phyloP scores from a whole-genome alignment of 1,140 invertebrate species.

The Drosophila setifemur region DNA sequence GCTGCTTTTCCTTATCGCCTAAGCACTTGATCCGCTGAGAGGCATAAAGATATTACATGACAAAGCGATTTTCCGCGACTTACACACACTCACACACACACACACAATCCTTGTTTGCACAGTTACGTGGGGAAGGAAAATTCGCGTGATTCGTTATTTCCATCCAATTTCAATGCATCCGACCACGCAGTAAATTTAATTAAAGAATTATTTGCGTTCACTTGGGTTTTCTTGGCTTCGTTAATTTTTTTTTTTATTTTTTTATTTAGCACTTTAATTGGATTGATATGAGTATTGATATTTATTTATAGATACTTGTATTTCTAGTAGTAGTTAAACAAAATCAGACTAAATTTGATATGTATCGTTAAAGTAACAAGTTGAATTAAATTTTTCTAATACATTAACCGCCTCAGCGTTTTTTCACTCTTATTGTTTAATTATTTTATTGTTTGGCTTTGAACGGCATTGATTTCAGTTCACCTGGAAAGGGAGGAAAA shows the following conservation, averaged over 20 bases:
- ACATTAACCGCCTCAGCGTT: background rate
- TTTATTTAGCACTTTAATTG: constrained; percentile 18
- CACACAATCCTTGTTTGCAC: background rate
- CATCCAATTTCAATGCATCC: constrained; percentile 33
- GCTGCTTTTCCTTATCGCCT: constrained; percentile 72
- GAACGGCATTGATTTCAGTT: background rate
- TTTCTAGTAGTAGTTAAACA: constrained; percentile 15
- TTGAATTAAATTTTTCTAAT: constrained; percentile 29
- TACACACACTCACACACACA: constrained; percentile 1
- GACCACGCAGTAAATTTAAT: constrained; percentile 23
- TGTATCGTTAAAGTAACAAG: constrained; percentile 61
- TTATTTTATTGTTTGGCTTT: constrained; percentile 1
- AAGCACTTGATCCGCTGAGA: constrained; percentile 70
- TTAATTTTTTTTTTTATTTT: background rate
- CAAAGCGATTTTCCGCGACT: constrained; percentile 60
- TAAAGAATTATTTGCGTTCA: constrained; percentile 19
- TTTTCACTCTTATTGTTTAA: background rate
- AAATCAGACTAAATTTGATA: constrained; percentile 74
- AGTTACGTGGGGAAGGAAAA: constrained; percentile 4
- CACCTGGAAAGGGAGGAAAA: constrained; percentile 27
- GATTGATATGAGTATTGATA: constrained; percentile 19
- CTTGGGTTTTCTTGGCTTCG: background rate
- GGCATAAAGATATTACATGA: constrained; percentile 77
- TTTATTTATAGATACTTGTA: constrained; percentile 11
- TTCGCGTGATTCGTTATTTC: constrained; percentile 44